phyloP scores from a whole-genome alignment of 2,888 invertebrate species.

The Eristalis arbustorum region DNA sequence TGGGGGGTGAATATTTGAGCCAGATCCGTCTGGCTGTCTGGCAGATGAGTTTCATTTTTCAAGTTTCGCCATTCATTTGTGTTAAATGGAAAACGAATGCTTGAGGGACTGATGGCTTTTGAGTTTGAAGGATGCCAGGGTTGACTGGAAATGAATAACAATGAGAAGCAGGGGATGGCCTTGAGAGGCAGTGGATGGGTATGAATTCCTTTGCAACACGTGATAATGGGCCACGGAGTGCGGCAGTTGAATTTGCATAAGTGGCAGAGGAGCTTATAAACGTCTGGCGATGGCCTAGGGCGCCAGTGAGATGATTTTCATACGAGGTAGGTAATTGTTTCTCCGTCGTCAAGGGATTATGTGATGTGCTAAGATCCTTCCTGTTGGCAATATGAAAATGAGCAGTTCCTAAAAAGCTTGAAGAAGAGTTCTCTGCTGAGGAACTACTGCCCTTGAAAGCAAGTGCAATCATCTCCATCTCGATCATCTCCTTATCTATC shows the following conservation, averaged over 20 bases:
- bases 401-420: neutral
- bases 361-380: neutral
- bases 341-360: neutral
- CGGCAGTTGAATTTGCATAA: neutral
- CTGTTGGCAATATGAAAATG: neutral
- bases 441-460: too few relatives aligned
- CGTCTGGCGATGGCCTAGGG: neutral
- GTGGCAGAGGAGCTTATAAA: neutral
- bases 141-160: neutral
- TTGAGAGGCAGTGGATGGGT: neutral
- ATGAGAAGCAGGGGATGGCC: neutral
- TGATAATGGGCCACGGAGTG: neutral
- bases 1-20: neutral
- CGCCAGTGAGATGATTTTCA: neutral
- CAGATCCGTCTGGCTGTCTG: neutral
- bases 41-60: neutral
- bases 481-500: too few relatives aligned
- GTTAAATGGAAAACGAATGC: constrained; percentile 5
- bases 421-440: too few relatives aligned
- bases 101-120: neutral
- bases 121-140: neutral
- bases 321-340: neutral
- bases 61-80: constrained; percentile 8
- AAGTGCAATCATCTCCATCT: too few relatives aligned
- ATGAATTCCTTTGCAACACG: neutral